Evolutionary conservation across 2,113 vertebrate genomes (phyloP).

Genomic region (Tragulus kanchil): DNA sequence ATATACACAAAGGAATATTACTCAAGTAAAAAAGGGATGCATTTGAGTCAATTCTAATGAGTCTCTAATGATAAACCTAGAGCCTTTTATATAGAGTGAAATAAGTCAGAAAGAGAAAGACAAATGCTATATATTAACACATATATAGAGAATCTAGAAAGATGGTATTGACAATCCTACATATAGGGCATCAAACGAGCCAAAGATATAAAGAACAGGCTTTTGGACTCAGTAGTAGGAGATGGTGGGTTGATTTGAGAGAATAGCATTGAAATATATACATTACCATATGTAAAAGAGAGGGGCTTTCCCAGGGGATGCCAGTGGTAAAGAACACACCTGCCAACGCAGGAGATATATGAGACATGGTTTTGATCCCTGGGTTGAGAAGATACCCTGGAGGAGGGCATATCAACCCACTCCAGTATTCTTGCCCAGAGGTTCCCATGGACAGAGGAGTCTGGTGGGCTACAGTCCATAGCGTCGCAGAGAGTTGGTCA

Average conservation of each 20-base stretch:
- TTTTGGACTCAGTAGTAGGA: background rate
- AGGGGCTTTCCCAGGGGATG: too few species aligned
- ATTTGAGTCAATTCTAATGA: background rate
- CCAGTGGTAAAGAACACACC: too few species aligned
- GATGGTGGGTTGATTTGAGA: background rate
- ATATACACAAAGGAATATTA: background rate
- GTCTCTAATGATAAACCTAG: background rate
- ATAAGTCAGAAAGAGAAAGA: background rate
- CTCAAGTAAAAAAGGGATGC: background rate
- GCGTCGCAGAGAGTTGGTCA: too few species aligned
- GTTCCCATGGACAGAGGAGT: too few species aligned
- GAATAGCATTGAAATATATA: background rate
- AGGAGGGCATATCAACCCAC: too few species aligned
- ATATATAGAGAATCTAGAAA: background rate
- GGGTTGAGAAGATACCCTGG: too few species aligned
- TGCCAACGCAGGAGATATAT: too few species aligned
- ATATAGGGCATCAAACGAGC: background rate
- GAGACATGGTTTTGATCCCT: too few species aligned
- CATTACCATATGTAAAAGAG: background rate
- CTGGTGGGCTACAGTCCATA: too few species aligned
- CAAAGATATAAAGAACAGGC: background rate
- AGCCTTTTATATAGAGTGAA: background rate
- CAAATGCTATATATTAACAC: background rate
- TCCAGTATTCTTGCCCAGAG: too few species aligned
- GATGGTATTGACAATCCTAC: background rate